Conservation (phyloP, 2,888 invertebrate genomes). For the Troides oblongomaculatus region DNA sequence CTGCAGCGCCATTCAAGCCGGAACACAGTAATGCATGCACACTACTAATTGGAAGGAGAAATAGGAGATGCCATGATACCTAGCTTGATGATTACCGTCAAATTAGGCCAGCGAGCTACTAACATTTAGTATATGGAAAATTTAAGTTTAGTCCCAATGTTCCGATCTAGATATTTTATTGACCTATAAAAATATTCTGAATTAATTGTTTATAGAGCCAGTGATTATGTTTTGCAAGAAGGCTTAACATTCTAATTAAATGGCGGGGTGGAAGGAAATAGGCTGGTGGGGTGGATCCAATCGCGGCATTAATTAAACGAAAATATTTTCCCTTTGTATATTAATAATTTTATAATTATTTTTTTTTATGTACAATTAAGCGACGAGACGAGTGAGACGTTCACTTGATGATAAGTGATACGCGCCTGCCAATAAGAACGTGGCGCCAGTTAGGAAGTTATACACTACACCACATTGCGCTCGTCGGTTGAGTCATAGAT, state of each 20-base stretch:
- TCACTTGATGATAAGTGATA: too few relatives aligned
- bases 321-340: conserved; percentile 5
- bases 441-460: too few relatives aligned
- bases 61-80: too few relatives aligned
- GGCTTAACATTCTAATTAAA: conserved; percentile 26
- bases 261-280: conserved; percentile 8
- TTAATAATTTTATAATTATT: conserved; percentile 4
- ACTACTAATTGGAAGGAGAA: too few relatives aligned
- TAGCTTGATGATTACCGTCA: too few relatives aligned
- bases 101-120: not conserved
- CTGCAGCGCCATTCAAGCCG: too few relatives aligned
- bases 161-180: not conserved
- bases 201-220: conserved; percentile 23
- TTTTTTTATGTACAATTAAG: too few relatives aligned
- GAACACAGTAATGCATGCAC: too few relatives aligned
- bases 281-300: conserved; percentile 9
- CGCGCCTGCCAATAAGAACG: too few relatives aligned
- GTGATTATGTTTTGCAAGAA: conserved; percentile 25
- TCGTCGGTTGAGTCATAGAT: too few relatives aligned
- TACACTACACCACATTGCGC: too few relatives aligned
- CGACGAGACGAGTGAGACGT: too few relatives aligned
- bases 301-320: conserved; percentile 22
- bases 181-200: not conserved
- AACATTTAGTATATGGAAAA: not conserved
- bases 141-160: not conserved